Percentiles rank a stretch among this genome's conserved stretches.
phyloP scores from a whole-genome alignment of 2,888 invertebrate species.

The Aquatica leii region DNA sequence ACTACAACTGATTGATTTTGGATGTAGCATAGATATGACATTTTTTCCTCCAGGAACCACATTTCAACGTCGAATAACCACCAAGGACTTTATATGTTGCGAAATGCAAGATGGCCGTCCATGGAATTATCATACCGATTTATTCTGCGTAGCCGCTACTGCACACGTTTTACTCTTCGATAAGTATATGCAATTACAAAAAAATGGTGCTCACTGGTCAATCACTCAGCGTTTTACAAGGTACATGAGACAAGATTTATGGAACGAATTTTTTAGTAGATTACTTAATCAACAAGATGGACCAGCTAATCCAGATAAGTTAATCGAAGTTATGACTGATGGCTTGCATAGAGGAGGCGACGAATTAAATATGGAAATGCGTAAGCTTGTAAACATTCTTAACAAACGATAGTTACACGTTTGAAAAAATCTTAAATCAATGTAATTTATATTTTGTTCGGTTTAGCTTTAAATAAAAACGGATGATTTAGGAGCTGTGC shows the following conservation, averaged over 20 bases:
- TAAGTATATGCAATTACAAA: conserved; percentile 80
- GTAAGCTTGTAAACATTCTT: conserved; percentile 53
- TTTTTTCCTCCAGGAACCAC: conserved; percentile 79
- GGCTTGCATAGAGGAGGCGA: conserved; percentile 46
- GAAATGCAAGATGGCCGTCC: conserved; percentile 91
- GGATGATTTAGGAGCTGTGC: conserved; percentile 16
- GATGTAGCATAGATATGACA: conserved; percentile 92
- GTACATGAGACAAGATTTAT: conserved; percentile 71
- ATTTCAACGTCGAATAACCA: conserved; percentile 73
- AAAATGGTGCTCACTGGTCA: conserved; percentile 54
- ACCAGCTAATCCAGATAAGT: conserved; percentile 50
- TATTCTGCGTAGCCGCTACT: conserved; percentile 88
- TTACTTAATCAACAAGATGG: conserved; percentile 72
- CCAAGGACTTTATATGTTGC: conserved; percentile 81
- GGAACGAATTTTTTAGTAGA: conserved; percentile 82
- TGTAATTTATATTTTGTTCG: conserved; percentile 31
- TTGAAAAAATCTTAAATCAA: conserved; percentile 21
- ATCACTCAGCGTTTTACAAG: conserved; percentile 54
- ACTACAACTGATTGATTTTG: conserved; percentile 91
- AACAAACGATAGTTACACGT: conserved; percentile 54
- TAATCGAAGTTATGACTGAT: conserved; percentile 49
- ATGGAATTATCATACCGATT: conserved; percentile 95
- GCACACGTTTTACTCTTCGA: conserved; percentile 88
- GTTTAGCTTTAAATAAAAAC: conserved; percentile 21
- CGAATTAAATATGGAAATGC: conserved; percentile 49